Evolutionary conservation across 2,113 vertebrate genomes (phyloP), one percentile per base, ranked within the genome.

Genomic region (Dromiciops gliroides): DNA sequence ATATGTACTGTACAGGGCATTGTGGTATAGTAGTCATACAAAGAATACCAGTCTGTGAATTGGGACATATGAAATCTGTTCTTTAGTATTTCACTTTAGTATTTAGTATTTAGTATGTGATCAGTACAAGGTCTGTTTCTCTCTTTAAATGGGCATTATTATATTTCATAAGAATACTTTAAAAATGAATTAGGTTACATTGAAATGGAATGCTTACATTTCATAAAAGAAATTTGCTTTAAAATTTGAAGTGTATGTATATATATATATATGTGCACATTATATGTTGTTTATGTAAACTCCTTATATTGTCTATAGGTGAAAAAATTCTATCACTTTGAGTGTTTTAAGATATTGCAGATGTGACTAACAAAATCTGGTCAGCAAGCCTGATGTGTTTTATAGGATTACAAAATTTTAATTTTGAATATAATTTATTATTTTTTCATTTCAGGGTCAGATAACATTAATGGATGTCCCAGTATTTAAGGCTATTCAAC

Each of bases 381-480:
- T 44, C 22, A 83, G 19, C 23, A 83, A 83, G 19, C 37, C n/a
- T 83, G 37, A n/a, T n/a, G 48, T 96, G 37, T 90, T 48, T 25
- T 28, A 50, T 47, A 89, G 5, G 47, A 96, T 94, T 56, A 91
- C 83, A 95, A 89, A 93, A 51, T 91, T 89, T 50, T 96, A 95
- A 93, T 95, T 83, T 92, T 96, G 16, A 90, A 14, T 92, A 11
- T 92, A 91, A 91, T 48, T 95, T 95, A 23, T 0, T 0, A 60
- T 37, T 96, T 95, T 95, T 96, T 90, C 92, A 60, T 98, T 98
- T 90, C 98, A 99, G 99, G 99, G 99, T 98, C 99, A 99, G 98
- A 99, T 99, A 98, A 99, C 99, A 0, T 98, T 99, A 97, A 99
- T 99, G 99, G 99, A 99, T 97, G 98, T 99, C 96, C 99, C 99